A percentile compares a stretch with the other conserved stretches of the same genome.
phyloP scores from a whole-genome alignment of 2,113 vertebrate genomes.

The Puntigrus tetrazona region DNA sequence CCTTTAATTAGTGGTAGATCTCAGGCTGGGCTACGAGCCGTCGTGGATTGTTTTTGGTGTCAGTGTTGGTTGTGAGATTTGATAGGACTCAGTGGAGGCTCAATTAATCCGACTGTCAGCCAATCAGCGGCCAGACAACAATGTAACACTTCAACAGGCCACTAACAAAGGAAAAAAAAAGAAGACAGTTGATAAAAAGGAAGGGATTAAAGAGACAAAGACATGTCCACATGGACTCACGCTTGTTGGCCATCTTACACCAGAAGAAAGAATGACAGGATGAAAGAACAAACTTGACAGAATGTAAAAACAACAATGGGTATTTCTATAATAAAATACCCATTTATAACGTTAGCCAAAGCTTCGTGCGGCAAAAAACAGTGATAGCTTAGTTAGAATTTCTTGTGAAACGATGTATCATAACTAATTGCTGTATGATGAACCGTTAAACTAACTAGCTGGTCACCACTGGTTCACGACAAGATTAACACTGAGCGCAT shows the following conservation, averaged over 20 bases:
- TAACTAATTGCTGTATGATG: background rate
- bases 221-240: background rate
- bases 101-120: constrained; percentile 40
- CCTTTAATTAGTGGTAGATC: constrained; percentile 39
- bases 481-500: no score
- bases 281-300: background rate
- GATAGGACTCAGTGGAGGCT: constrained; percentile 31
- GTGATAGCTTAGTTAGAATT: background rate
- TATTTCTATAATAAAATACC: background rate
- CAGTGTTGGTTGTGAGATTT: constrained; percentile 33
- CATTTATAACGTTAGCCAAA: background rate
- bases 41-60: constrained; percentile 35
- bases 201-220: constrained; percentile 30
- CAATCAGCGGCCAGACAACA: constrained; percentile 33
- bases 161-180: constrained; percentile 13
- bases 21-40: constrained; percentile 3
- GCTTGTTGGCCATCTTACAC: background rate
- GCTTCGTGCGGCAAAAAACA: background rate
- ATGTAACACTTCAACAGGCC: constrained; percentile 21
- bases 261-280: background rate
- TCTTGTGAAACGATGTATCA: background rate
- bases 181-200: background rate
- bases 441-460: no score
- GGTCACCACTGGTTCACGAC: no score
- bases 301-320: background rate